Conservation (phyloP, 2,797 vertebrate genomes). For the Philypnodon macrostomus region DNA sequence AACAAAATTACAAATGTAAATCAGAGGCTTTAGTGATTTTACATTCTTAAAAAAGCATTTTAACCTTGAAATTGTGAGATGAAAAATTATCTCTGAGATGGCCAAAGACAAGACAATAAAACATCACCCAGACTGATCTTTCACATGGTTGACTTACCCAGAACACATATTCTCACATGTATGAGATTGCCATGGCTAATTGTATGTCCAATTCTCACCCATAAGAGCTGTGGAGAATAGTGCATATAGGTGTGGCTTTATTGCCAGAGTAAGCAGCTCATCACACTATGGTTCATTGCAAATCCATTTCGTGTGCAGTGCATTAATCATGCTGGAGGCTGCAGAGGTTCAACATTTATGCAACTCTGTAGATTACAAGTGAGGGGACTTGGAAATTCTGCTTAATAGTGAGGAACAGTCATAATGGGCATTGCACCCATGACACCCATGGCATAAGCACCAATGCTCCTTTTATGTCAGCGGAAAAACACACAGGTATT, state of each 20-base stretch:
- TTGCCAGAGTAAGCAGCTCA: slow-evolving; percentile 72
- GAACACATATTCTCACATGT: slow-evolving; percentile 24
- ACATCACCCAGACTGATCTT: no score
- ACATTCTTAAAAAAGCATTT: no score
- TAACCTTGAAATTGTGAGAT: no score
- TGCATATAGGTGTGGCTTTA: slow-evolving; percentile 60
- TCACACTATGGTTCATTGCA: slow-evolving; percentile 72
- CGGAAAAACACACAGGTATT: no score
- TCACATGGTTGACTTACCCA: slow-evolving; percentile 39
- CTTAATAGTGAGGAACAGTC: slow-evolving; percentile 50
- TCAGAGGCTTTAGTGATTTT: no score
- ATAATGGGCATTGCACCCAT: slow-evolving; percentile 36
- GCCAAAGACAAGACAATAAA: no score
- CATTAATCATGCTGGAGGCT: slow-evolving; percentile 71
- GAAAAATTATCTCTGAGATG: no score
- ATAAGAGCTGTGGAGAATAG: slow-evolving; percentile 33
- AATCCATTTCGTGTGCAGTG: slow-evolving; percentile 73
- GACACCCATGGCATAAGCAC: no score
- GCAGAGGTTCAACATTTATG: slow-evolving; percentile 56
- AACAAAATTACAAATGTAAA: no score
- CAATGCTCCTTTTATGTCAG: no score
- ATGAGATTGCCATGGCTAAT: slow-evolving; percentile 28
- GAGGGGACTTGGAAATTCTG: slow-evolving; percentile 50
- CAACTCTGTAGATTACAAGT: slow-evolving; percentile 53
- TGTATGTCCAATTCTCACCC: slow-evolving; percentile 53